Conservation (phyloP, 1,140 invertebrate species). For the Arctopsyche grandis region DNA sequence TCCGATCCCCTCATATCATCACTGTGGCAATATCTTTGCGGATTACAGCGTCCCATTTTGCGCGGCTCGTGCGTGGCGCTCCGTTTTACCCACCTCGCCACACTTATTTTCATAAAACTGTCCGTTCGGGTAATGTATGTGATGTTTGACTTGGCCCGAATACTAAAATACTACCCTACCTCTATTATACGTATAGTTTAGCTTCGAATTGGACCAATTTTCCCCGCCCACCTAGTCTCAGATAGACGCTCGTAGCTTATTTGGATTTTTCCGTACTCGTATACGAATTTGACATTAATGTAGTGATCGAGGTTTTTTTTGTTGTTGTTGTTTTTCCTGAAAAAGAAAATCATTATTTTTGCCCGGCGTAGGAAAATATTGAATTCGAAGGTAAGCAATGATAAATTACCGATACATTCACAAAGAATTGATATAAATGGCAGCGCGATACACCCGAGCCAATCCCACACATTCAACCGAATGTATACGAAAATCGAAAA, state of each 20-base stretch:
- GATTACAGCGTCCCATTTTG: conserved; percentile 27
- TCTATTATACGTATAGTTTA: not conserved
- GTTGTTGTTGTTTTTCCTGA: no score
- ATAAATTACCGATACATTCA: conserved; percentile 31
- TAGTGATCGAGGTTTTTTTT: no score
- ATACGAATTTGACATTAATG: no score
- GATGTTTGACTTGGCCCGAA: conserved; percentile 22
- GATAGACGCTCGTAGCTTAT: no score
- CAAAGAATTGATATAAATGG: conserved; percentile 39
- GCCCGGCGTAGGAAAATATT: no score
- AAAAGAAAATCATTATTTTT: no score
- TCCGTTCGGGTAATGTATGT: conserved; percentile 26
- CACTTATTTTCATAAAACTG: conserved; percentile 40
- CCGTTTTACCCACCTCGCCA: not conserved
- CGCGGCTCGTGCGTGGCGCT: conserved; percentile 7
- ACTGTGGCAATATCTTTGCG: conserved; percentile 9
- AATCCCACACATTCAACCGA: no score
- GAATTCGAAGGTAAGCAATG: conserved; percentile 15
- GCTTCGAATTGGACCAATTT: not conserved
- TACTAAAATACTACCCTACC: conserved; percentile 1
- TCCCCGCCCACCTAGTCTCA: not conserved
- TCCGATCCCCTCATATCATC: conserved; percentile 2
- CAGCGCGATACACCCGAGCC: not conserved
- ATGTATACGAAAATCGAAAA: no score
- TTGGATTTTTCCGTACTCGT: no score